These are phyloP conservation scores for Cephus sareptanus DNA, from an alignment of 2,888 invertebrate genomes.

Conservation along the genomic window DNA sequence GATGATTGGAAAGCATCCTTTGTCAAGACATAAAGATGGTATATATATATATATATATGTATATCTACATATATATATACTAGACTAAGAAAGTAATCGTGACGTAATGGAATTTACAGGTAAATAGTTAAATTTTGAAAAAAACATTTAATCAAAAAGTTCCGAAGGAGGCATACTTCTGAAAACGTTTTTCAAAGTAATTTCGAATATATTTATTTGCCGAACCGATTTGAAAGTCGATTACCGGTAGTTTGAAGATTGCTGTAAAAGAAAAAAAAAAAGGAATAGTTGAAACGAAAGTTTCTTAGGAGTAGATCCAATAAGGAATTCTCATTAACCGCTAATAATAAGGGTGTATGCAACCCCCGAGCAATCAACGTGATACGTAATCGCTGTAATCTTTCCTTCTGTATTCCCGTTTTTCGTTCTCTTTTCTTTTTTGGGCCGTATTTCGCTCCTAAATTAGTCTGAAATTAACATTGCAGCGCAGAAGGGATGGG, in stretches of 20 bases:
- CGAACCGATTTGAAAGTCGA: background rate
- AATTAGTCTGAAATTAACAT: constrained; percentile 42
- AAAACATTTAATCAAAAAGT: background rate
- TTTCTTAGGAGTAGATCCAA: background rate
- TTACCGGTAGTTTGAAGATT: background rate
- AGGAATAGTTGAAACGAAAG: background rate
- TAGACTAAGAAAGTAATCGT: background rate
- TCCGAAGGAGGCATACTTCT: background rate
- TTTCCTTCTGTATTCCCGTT: background rate
- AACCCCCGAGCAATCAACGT: background rate
- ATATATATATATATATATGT: background rate
- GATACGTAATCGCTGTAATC: background rate
- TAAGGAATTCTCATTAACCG: background rate
- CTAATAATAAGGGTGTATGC: background rate
- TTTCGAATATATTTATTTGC: background rate
- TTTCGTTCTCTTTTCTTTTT: background rate
- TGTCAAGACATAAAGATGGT: background rate
- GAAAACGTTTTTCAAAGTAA: background rate
- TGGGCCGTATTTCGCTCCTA: background rate
- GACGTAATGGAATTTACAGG: background rate
- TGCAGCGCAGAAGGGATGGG: constrained; percentile 28
- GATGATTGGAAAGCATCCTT: too few species aligned
- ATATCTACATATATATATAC: background rate
- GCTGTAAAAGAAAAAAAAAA: background rate
- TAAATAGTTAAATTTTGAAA: background rate